Base-by-base conservation (phyloP, 2,888 invertebrate genomes). In the Hyalella azteca region DNA sequence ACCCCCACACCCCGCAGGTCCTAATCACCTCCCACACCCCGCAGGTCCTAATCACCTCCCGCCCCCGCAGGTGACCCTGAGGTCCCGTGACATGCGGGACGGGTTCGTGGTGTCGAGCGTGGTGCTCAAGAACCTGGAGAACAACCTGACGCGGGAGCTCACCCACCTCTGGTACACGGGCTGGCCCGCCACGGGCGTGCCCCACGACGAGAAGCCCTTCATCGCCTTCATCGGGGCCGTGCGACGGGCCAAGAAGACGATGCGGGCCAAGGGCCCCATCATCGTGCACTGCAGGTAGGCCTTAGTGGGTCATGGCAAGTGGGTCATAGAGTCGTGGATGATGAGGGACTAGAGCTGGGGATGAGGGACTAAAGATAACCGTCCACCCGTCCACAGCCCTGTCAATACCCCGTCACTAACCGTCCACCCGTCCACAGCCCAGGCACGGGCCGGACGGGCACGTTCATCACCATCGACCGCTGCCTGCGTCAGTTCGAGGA, bases 81-180 rank as follows among this genome's bases (percentile, higher is more conserved):
- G 82, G 45, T 82, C 84, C 87, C 91, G 95, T 13, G 96, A 97
- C 87, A 93, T 95, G 84, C 93, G 93, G 86, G 95, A 96, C 87
- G 95, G 95, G 88, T 97, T 95, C 88, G 94, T 96, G 75, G 93
- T 96, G 80, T 95, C 96, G 36, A 93, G 91, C 85, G 90, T 97
- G 26, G 93, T 95, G 87, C 89, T 97, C 59, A 87, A 91, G 91
- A 94, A 94, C 88, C 89, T 93, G 88, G 91, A 92, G 85, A 93
- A 93, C 73, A 94, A 94, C 87, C 92, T 93, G 82, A 93, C 94
- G 91, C 89, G 96, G 60, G 96, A 97, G 88, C 91, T 97, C 79
- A 94, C 93, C 0, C 97, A 97, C 87, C 92, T 96, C 86, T 97
- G 97, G 96, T 96, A 95, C 89, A 92, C 95, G 87, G 90, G 90